These are phyloP conservation scores for Embiotoca jacksoni DNA, from an alignment of 2,113 vertebrate species.

Conservation along the genomic window DNA sequence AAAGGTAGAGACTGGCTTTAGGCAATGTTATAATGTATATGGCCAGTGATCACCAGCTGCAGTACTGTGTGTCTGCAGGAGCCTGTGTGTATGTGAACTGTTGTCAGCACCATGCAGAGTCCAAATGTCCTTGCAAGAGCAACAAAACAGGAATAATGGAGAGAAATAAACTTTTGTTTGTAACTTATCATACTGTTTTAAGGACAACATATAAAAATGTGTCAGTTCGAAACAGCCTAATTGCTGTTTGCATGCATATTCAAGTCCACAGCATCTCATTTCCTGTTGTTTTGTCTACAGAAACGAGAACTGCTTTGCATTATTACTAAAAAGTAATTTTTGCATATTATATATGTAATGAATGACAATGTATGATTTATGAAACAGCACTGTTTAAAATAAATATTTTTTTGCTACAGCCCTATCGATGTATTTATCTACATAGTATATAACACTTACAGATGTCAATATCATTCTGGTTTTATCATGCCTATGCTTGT, in stretches of 20 bases:
- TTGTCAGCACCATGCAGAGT: conserved; percentile 33
- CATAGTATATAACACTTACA: too few species aligned
- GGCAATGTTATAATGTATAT: conserved; percentile 35
- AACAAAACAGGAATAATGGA: conserved; percentile 8
- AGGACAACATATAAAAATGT: conserved; percentile 13
- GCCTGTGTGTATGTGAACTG: not conserved
- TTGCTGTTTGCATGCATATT: conserved; percentile 24
- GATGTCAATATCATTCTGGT: too few species aligned
- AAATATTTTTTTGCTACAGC: too few species aligned
- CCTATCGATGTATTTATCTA: too few species aligned
- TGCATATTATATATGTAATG: not conserved
- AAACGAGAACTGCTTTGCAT: conserved; percentile 2
- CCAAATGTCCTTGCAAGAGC: conserved; percentile 21
- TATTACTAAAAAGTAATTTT: not conserved
- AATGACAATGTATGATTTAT: not conserved
- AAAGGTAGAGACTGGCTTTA: conserved; percentile 49
- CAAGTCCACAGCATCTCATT: not conserved
- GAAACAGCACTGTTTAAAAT: too few species aligned
- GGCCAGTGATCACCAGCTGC: conserved; percentile 30
- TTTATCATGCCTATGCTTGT: too few species aligned
- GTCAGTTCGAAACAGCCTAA: conserved; percentile 30
- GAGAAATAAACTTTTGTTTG: conserved; percentile 3
- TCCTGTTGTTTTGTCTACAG: conserved; percentile 15
- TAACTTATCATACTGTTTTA: conserved; percentile 34
- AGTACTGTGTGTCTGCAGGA: conserved; percentile 19